Base-by-base conservation (phyloP, 2,888 invertebrate genomes). In the Flexamia atlantica region DNA sequence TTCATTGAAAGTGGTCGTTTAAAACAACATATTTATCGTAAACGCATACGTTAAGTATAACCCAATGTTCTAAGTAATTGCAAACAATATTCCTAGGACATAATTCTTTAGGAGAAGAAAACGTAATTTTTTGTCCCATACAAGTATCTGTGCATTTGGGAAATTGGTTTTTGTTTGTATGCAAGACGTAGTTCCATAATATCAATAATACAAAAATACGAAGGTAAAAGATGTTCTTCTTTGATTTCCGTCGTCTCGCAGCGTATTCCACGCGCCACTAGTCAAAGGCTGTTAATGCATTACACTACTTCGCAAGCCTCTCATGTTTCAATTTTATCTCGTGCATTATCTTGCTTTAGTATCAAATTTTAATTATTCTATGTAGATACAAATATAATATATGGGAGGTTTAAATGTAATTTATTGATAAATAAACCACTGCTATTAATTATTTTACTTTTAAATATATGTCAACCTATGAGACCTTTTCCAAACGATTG, bases 231-330 rank as follows among this genome's bases (percentile, higher is more conserved):
- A 64, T 14, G 64, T 30, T 28, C 30, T 64, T 30, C 64, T 64
- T 64, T 64, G 64, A 64, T 30, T 64, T 9, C 14, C 64, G 30
- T 30, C 64, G 10, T 64, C 64, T 14, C 64, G 28, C 30, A 28
- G 64, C 28, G 30, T 30, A 64, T 64, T 64, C 30, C 30, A 28
- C 64, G 64, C 64, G 14, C 5, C 64, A 28, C 28, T 30, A 28
- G 64, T 64, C 64, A 64, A 64, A 64, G 64, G 1, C 64, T 28
- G 64, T 28, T 64, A 64, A 64, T 64, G 30, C 53, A 53, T 53
- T 53, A 53, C 53, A 46, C 57, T 57, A 57, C 57, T 57, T 57
- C 23, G 20, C 3, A 23, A 57, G 2, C 64, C 28, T 64, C 64
- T 64, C 64, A 12, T 30, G 64, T 30, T 28, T 28, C 30, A 64